These are phyloP conservation scores for Sarcophaga peregrina DNA, from an alignment of 1,140 invertebrate species.

Conservation along the genomic window DNA sequence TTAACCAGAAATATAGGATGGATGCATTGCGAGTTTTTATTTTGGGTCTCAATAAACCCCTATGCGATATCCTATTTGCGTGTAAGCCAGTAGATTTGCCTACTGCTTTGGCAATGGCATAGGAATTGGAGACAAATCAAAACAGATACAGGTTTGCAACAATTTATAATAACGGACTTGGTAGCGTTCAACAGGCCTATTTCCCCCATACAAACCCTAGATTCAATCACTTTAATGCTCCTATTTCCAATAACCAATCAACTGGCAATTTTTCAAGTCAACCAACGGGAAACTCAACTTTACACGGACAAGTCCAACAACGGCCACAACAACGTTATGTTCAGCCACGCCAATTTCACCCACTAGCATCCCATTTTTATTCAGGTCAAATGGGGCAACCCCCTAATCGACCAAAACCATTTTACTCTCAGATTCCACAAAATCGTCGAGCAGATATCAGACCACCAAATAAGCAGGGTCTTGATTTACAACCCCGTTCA, in stretches of 20 bases:
- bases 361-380: neutral
- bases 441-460: neutral
- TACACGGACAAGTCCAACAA: too few species aligned
- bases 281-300: neutral
- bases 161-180: too few species aligned
- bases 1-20: conserved; percentile 46
- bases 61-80: too few species aligned
- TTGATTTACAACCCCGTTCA: too few species aligned
- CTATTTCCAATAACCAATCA: too few species aligned
- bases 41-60: too few species aligned
- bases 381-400: too few species aligned
- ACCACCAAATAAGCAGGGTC: neutral
- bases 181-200: too few species aligned
- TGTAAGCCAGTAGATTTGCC: too few species aligned
- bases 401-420: neutral
- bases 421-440: neutral
- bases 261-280: neutral
- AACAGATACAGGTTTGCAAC: conserved; percentile 38
- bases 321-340: neutral
- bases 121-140: conserved; percentile 45
- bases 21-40: conserved; percentile 46
- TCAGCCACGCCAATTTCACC: neutral
- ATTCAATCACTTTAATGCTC: too few species aligned
- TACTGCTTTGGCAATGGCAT: conserved; percentile 37
- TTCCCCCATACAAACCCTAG: too few species aligned